phyloP scores from a whole-genome alignment of 2,888 invertebrate species.

The Pelosia muscerda region DNA sequence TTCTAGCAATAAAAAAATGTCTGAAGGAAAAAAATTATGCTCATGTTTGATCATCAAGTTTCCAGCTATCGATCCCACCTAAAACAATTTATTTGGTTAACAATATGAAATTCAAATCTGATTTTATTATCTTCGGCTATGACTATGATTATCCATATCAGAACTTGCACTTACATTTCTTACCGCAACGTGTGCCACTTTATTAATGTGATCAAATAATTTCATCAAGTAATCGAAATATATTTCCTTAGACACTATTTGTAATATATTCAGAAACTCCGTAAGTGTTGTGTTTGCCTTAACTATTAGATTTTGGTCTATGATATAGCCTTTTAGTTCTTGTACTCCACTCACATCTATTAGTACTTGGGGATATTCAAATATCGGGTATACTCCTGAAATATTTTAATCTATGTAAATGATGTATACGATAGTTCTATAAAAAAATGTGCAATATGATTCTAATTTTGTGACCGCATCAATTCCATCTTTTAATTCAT shows the following conservation, averaged over 20 bases:
- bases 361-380: conserved; percentile 74
- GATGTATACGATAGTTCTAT: not conserved
- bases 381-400: conserved; percentile 74
- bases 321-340: conserved; percentile 80
- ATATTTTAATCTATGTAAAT: conserved; percentile 36
- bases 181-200: conserved; percentile 90
- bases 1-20: conserved; percentile 87
- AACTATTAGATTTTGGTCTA: conserved; percentile 76
- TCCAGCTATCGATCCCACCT: conserved; percentile 90
- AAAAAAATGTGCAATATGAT: too few species aligned
- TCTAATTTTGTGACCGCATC: too few species aligned
- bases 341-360: conserved; percentile 88
- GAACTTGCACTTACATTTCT: conserved; percentile 87
- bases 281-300: conserved; percentile 87
- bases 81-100: conserved; percentile 30
- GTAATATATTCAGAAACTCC: conserved; percentile 79
- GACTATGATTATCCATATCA: too few species aligned
- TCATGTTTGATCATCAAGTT: conserved; percentile 90
- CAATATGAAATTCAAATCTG: not conserved
- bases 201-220: conserved; percentile 88
- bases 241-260: conserved; percentile 51
- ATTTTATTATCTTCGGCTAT: too few species aligned
- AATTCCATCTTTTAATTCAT: too few species aligned
- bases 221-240: conserved; percentile 87
- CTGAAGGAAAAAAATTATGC: conserved; percentile 90